A percentile compares a stretch with the other conserved stretches of the same genome.
Conservation (phyloP, 2,888 invertebrate genomes). For the Pyrrhia umbra region DNA sequence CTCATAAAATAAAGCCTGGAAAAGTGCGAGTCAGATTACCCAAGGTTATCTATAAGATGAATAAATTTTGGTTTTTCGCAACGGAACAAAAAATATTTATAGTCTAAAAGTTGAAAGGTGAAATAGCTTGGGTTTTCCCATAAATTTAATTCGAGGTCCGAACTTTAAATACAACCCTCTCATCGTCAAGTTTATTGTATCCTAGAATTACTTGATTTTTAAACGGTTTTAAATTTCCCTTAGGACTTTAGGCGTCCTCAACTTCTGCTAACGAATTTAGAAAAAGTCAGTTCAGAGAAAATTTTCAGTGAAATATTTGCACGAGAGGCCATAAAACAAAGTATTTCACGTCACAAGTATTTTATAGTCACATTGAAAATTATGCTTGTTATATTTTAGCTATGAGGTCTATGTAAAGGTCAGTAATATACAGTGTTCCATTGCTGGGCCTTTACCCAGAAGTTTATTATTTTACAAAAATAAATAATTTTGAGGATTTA, state of each 20-base stretch:
- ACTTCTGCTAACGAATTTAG: slow-evolving; percentile 52
- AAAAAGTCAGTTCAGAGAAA: slow-evolving; percentile 31
- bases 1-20: slow-evolving; percentile 67
- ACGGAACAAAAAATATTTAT: slow-evolving; percentile 34
- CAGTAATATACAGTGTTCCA: too few species aligned
- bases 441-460: too few species aligned
- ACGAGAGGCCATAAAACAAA: too few species aligned
- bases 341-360: too few species aligned
- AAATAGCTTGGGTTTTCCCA: slow-evolving; percentile 32
- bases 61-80: slow-evolving; percentile 51
- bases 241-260: slow-evolving; percentile 33
- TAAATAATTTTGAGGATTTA: too few species aligned
- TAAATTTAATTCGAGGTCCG: slow-evolving; percentile 40
- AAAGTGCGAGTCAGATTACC: slow-evolving; percentile 58
- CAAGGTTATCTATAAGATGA: slow-evolving; percentile 53
- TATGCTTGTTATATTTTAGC: too few species aligned
- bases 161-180: slow-evolving; percentile 40
- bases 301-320: slow-evolving; percentile 12
- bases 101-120: slow-evolving; percentile 24
- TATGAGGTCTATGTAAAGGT: too few species aligned
- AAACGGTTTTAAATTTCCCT: slow-evolving; percentile 53
- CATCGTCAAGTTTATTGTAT: slow-evolving; percentile 52
- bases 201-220: slow-evolving; percentile 56
- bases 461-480: too few species aligned
- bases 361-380: too few species aligned